Evolutionary conservation across 2,797 vertebrate genomes (phyloP), one percentile per base, ranked within the genome.

Genomic region (Thaleichthys pacificus): DNA sequence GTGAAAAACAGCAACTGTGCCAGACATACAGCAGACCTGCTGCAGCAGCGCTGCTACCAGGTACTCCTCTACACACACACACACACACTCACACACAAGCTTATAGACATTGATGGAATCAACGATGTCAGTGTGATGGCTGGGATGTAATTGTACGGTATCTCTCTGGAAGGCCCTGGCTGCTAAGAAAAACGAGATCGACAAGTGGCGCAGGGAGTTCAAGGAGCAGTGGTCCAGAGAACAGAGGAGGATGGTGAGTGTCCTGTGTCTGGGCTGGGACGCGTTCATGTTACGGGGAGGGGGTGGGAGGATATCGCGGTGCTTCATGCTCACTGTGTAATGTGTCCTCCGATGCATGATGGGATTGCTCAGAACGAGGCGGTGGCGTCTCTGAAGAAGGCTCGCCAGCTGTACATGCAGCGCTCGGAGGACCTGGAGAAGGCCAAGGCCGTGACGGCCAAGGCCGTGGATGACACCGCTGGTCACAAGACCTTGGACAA

Each of bases 201-300:
- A 99, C 71, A 97, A 96, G 72, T 97, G 96, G 95, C 89, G 97
- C 70, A 92, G 96, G 71, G 97, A 98, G 80, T 97, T 98, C 89
- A 97, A 97, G 82, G 97, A 98, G 32, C 96, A 97, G 72, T 99
- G 97, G 97, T 77, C 87, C 3, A 94, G 81, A 79, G 93, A 95
- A 64, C 95, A 96, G 81, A 96, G 92, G 77, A 93, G 84, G 78
- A 97, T 97, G 97, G 97, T 97, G 81, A 82, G 92, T 87, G 21
- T 42, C 47, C 19, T 51, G 38, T 12, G 54, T 62, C 14, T 0
- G 8, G 2, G 5, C 21, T 19, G 21, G 30, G 2, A 24, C 26
- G 47, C 22, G 15, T 61, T 28, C 35, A 15, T 12, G 66, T 68
- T 22, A 0, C 11, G 4, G 3, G 21, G 57, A 35, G 56, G 30